Evolutionary conservation across 1,140 invertebrate species (phyloP).

Genomic region (Ephestia elutella): DNA sequence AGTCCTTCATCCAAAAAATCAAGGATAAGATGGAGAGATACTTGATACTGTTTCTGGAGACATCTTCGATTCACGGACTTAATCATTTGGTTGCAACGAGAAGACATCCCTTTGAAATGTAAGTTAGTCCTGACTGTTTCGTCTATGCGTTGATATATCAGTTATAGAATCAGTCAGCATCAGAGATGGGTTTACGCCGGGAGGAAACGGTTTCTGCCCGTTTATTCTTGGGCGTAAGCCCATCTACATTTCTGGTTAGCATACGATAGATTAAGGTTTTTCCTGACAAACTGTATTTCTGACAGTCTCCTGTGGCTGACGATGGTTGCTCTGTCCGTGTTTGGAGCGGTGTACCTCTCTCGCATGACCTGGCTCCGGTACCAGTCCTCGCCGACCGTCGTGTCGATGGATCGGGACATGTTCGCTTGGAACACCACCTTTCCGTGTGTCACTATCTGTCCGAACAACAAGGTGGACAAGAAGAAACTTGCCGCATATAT

Average conservation of each 20-base stretch:
- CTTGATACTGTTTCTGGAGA: conserved; percentile 56
- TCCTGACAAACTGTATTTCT: neutral
- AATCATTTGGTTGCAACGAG: conserved; percentile 54
- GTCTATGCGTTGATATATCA: too few species aligned
- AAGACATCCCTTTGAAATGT: conserved; percentile 67
- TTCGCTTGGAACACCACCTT: conserved; percentile 83
- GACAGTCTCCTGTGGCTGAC: conserved; percentile 53
- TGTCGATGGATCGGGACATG: conserved; percentile 83
- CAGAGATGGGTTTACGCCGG: too few species aligned
- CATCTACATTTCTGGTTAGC: too few species aligned
- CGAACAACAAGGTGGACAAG: conserved; percentile 69
- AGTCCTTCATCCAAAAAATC: conserved; percentile 11
- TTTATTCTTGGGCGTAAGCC: too few species aligned
- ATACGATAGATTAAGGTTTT: too few species aligned
- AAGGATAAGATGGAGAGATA: conserved; percentile 38
- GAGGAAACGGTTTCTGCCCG: too few species aligned
- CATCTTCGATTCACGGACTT: conserved; percentile 59
- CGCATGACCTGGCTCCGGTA: conserved; percentile 78
- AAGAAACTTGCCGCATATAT: conserved; percentile 69
- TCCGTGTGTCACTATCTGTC: conserved; percentile 76
- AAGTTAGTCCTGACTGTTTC: conserved; percentile 18
- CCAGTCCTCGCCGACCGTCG: conserved; percentile 80
- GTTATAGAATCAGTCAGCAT: too few species aligned
- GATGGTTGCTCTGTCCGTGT: conserved; percentile 47
- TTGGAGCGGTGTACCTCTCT: conserved; percentile 70